Conservation (phyloP, 2,797 vertebrate species). For the Otus scops region DNA sequence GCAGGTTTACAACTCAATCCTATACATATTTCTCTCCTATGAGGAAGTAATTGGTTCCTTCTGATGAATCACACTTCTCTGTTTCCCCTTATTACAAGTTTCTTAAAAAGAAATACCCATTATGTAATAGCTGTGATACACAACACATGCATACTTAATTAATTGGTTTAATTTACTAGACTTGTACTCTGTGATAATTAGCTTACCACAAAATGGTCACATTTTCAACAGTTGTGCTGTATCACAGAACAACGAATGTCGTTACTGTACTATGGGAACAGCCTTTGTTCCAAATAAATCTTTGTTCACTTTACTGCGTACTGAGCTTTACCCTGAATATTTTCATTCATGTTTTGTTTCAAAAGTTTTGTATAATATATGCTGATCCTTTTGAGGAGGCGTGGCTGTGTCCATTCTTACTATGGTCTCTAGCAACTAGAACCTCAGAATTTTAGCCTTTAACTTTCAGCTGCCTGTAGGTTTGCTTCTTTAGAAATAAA, state of each 20-base stretch:
- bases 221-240: not conserved
- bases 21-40: not conserved
- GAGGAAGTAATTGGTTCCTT: not conserved
- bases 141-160: not conserved
- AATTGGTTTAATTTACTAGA: not conserved
- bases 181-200: not conserved
- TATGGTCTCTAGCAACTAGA: not conserved
- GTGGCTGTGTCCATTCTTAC: not conserved
- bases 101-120: not conserved
- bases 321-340: not conserved
- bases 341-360: not conserved
- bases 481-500: not conserved
- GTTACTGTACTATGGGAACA: not conserved
- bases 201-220: not conserved
- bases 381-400: not conserved
- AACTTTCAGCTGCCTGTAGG: not conserved
- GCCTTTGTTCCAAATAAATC: not conserved
- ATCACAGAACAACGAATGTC: not conserved
- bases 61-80: not conserved
- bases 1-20: not conserved
- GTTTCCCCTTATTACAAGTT: not conserved
- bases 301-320: not conserved
- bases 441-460: not conserved
- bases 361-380: not conserved
- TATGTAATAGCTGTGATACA: not conserved